These are phyloP conservation scores for Ditylenchus weischeri DNA, from an alignment of 2,888 invertebrate genomes.

Conservation along the genomic window DNA sequence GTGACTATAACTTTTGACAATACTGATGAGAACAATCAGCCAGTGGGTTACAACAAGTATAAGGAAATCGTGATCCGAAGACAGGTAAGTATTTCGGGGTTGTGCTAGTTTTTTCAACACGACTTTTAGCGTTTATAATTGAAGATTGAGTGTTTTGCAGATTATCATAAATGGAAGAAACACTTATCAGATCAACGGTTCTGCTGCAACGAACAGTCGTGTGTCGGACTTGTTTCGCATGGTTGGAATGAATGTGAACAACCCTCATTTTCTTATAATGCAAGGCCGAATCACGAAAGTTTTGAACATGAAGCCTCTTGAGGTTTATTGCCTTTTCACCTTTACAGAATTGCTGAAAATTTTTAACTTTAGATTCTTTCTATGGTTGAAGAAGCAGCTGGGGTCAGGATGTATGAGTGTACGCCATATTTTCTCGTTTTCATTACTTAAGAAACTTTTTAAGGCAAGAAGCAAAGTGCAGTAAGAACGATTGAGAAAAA, in stretches of 20 bases:
- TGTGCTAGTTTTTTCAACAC: not conserved
- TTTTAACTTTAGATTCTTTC: constrained; percentile 72
- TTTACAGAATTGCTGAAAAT: not conserved
- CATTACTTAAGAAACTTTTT: too few relatives aligned
- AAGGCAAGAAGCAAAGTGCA: constrained; percentile 77
- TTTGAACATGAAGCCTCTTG: constrained; percentile 93
- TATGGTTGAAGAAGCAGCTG: constrained; percentile 98
- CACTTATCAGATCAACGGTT: constrained; percentile 89
- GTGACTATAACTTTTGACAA: constrained; percentile 96
- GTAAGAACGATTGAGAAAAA: constrained; percentile 86
- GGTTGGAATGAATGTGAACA: constrained; percentile 94
- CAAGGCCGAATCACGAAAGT: constrained; percentile 98
- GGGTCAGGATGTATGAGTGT: constrained; percentile 88
- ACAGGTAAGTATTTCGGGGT: constrained; percentile 67
- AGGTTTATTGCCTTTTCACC: constrained; percentile 66
- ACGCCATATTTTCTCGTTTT: too few relatives aligned
- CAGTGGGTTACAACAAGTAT: constrained; percentile 84
- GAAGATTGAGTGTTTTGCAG: constrained; percentile 21
- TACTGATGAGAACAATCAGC: constrained; percentile 71
- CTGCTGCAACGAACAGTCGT: constrained; percentile 80
- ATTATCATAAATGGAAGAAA: constrained; percentile 59
- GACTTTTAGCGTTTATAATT: not conserved
- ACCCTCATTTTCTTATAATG: constrained; percentile 97
- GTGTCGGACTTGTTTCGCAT: constrained; percentile 92
- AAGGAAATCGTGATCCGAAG: constrained; percentile 87